Base-by-base conservation (phyloP, 2,113 vertebrate species). In the Mesembrinibis cayennensis region DNA sequence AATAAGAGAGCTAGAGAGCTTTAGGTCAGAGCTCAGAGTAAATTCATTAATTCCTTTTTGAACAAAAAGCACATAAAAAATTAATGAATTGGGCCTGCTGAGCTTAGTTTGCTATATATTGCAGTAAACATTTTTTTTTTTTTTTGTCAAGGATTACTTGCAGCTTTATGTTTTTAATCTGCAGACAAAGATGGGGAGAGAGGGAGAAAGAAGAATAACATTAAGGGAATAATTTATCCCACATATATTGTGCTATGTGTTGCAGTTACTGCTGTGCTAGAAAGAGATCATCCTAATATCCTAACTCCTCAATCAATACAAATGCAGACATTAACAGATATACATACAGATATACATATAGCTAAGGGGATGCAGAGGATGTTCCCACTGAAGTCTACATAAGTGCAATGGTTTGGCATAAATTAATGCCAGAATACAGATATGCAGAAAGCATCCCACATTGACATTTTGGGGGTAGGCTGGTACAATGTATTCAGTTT, bases 11-110 rank as follows among this genome's bases (percentile, higher is more conserved):
- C 40, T 76, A 63, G 79, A 79, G 65, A 94, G 16, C 71, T 98
- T 94, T 72, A 90, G 93, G 96, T 96, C 90, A 95, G 80, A 95
- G 76, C 82, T 95, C 91, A 93, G 58, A 95, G 58, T 93, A 97
- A 95, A 95, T 97, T 97, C 53, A 97, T 97, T 96, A 96, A 97
- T 96, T 97, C 74, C 0, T 70, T 88, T 93, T 89, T 91, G 82
- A 67, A 90, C 90, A 94, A 89, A 90, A 93, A 95, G 10, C 47
- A 63, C 82, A 90, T 96, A 82, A 95, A 97, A 96, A 94, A 87
- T 67, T 90, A 97, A 97, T 92, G 65, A 90, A 34, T 38, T 83
- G 9, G 10, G 73, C 61, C 76, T 82, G 72, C 81, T 87, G 82
- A 93, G 78, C n/a, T 67, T 73, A 70, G 55, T 69, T 92, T 88